These are phyloP conservation scores for Sciurus carolinensis DNA, from an alignment of 2,797 vertebrate genomes.

Conservation along the genomic window DNA sequence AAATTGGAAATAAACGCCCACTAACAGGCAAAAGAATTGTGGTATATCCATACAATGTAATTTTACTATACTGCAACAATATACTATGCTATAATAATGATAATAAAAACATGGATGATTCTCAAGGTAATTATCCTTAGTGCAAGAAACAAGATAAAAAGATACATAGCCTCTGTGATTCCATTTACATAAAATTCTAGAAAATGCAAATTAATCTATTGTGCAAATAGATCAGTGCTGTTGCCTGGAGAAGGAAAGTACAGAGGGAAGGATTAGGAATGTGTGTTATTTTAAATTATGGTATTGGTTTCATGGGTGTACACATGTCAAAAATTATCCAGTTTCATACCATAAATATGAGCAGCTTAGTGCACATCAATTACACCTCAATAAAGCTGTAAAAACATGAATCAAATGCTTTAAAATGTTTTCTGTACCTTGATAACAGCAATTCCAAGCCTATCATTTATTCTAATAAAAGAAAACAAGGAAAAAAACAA, in stretches of 20 bases:
- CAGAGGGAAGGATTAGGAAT: background rate
- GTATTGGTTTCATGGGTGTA: background rate
- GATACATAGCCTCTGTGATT: background rate
- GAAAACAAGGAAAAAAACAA: background rate
- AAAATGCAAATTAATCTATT: constrained; percentile 39
- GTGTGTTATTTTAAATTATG: background rate
- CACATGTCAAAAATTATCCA: constrained; percentile 1
- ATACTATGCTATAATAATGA: background rate
- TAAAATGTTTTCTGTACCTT: constrained; percentile 15
- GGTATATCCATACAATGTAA: background rate
- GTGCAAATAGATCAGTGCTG: background rate
- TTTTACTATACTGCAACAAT: background rate
- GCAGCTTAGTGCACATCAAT: background rate
- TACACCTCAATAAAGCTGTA: background rate
- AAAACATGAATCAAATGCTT: constrained; percentile 29
- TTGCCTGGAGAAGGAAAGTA: background rate
- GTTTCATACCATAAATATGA: background rate
- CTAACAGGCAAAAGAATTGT: background rate
- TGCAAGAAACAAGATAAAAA: constrained; percentile 25
- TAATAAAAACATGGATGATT: background rate
- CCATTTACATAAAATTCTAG: constrained; percentile 14
- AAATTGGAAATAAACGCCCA: constrained; percentile 44
- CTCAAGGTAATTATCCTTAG: constrained; percentile 47
- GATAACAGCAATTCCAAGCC: background rate
- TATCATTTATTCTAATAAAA: constrained; percentile 4